Evolutionary conservation across 2,888 invertebrate species (phyloP).

Genomic region (Chrysotoxum bicinctum): DNA sequence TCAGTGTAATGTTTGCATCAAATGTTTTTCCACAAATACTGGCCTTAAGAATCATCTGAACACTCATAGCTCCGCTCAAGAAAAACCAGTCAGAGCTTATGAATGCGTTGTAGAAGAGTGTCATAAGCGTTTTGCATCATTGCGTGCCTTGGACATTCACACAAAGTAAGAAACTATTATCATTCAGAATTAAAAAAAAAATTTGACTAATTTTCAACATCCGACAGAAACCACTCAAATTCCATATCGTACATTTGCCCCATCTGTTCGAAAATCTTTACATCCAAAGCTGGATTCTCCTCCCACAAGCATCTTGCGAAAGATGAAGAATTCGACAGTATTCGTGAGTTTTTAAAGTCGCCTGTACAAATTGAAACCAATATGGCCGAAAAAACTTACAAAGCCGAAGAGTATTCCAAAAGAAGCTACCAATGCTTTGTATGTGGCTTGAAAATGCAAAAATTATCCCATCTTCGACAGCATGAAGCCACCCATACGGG

Average conservation of each 20-base stretch:
- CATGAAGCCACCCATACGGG: conserved; percentile 71
- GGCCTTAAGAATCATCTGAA: conserved; percentile 74
- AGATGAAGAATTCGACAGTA: conserved; percentile 68
- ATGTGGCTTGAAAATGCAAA: conserved; percentile 71
- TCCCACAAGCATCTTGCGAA: conserved; percentile 70
- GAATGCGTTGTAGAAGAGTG: conserved; percentile 63
- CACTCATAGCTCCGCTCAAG: conserved; percentile 33
- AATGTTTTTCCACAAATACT: conserved; percentile 73
- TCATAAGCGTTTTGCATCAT: conserved; percentile 63
- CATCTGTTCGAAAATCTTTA: conserved; percentile 68
- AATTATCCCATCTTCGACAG: conserved; percentile 60
- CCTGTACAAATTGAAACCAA: conserved; percentile 50
- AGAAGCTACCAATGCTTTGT: conserved; percentile 66
- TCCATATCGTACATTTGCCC: conserved; percentile 58
- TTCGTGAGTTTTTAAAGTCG: conserved; percentile 67
- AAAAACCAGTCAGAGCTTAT: conserved; percentile 46
- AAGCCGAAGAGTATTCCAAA: conserved; percentile 35
- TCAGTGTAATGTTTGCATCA: conserved; percentile 74
- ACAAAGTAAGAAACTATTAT: conserved; percentile 56
- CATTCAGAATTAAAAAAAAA: neutral
- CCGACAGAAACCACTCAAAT: conserved; percentile 45
- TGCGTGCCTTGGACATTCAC: conserved; percentile 73
- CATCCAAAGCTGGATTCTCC: conserved; percentile 64
- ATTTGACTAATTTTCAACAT: neutral
- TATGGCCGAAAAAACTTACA: conserved; percentile 1